A percentile compares a stretch with the other conserved stretches of the same genome.
Evolutionary conservation across 2,888 invertebrate species (phyloP).

Genomic region (Brachyptera risi): DNA sequence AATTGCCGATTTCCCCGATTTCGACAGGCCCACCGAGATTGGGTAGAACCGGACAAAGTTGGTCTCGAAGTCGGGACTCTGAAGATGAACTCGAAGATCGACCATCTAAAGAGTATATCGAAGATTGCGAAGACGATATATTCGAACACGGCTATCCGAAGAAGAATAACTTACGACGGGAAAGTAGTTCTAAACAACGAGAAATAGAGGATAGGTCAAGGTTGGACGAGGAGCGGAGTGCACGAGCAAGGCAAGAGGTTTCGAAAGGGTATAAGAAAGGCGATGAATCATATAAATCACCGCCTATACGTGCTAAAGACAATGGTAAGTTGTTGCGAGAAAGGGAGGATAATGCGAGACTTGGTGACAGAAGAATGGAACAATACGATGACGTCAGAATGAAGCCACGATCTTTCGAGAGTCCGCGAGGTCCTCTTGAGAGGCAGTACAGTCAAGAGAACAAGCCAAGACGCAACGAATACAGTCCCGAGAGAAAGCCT

Average conservation of each 20-base stretch:
- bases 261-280: background rate
- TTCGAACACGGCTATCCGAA: constrained; percentile 22
- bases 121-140: constrained; percentile 21
- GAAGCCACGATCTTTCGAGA: background rate
- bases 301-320: background rate
- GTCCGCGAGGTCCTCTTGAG: background rate
- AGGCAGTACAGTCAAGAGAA: background rate
- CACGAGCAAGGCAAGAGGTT: background rate
- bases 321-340: background rate
- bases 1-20: constrained; percentile 16
- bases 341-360: constrained; percentile 2
- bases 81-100: constrained; percentile 28
- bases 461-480: background rate
- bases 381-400: background rate
- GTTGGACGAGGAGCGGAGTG: background rate
- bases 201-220: constrained; percentile 5
- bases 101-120: background rate
- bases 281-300: background rate
- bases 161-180: background rate
- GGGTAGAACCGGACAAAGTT: background rate
- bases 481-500: constrained; percentile 1
- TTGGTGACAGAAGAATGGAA: constrained; percentile 8
- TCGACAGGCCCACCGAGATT: constrained; percentile 25
- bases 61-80: constrained; percentile 27
- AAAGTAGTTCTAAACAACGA: background rate